These are phyloP conservation scores for Xestia ashworthii DNA, from an alignment of 2,888 invertebrate species.

Conservation along the genomic window DNA sequence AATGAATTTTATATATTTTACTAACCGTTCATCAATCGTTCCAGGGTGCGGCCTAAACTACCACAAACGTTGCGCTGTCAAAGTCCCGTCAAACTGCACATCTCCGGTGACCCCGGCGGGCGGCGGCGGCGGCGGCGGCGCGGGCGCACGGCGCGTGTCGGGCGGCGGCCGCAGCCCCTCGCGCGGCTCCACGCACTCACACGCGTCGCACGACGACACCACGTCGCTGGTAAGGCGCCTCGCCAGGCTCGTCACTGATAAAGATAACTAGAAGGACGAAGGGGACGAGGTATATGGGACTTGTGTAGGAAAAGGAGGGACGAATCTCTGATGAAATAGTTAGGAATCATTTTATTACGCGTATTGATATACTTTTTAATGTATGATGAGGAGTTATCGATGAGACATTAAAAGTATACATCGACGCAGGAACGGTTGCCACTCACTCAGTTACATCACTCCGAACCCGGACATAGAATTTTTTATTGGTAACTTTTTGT, in stretches of 20 bases:
- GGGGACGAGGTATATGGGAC: not conserved
- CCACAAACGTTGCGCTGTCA: slow-evolving; percentile 99
- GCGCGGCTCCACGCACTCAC: slow-evolving; percentile 92
- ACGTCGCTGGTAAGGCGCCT: slow-evolving; percentile 94
- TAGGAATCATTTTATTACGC: not conserved
- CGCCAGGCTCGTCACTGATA: slow-evolving; percentile 90
- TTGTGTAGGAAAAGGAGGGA: not conserved
- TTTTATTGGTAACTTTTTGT: not conserved
- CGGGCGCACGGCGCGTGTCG: slow-evolving; percentile 70
- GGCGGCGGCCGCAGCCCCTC: slow-evolving; percentile 92
- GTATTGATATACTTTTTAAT: not conserved
- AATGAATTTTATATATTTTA: not conserved
- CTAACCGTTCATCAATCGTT: slow-evolving; percentile 18
- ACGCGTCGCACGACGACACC: slow-evolving; percentile 90
- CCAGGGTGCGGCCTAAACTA: slow-evolving; percentile 99
- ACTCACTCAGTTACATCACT: not conserved
- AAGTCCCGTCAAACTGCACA: slow-evolving; percentile 98
- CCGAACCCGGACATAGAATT: not conserved
- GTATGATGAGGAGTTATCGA: not conserved
- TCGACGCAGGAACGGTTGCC: not conserved
- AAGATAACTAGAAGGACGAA: slow-evolving; percentile 61
- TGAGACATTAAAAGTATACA: not conserved
- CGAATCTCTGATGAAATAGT: not conserved
- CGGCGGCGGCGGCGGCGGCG: slow-evolving; percentile 75
- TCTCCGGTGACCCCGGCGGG: slow-evolving; percentile 62